A percentile compares a stretch with the other conserved stretches of the same genome.
Conservation (phyloP, 1,140 invertebrate species). For the Aleiodes sp. region DNA sequence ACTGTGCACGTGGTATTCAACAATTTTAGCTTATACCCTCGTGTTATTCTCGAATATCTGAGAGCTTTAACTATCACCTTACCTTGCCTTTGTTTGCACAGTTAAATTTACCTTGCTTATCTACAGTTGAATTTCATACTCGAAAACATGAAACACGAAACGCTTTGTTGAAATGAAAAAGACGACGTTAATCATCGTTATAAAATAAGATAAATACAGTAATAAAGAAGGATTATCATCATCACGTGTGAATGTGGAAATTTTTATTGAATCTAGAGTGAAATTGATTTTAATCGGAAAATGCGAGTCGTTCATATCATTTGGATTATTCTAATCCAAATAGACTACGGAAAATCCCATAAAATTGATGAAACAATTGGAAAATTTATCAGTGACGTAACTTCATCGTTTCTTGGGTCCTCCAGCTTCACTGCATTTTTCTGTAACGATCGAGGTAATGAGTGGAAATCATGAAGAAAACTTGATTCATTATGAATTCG, state of each 20-base stretch:
- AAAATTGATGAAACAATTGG: slow-evolving; percentile 26
- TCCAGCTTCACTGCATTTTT: slow-evolving; percentile 39
- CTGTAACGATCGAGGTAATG: slow-evolving; percentile 38
- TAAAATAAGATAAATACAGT: too few relatives aligned
- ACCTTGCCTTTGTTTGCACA: neutral
- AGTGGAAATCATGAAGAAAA: neutral
- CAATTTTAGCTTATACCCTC: neutral
- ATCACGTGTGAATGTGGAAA: too few relatives aligned
- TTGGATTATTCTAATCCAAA: neutral
- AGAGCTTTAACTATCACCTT: neutral
- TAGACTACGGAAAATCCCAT: neutral
- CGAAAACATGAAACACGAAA: neutral
- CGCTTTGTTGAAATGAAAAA: neutral
- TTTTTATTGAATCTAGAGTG: too few relatives aligned
- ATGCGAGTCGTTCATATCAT: slow-evolving; percentile 3
- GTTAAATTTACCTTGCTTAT: neutral
- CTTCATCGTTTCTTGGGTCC: slow-evolving; percentile 28
- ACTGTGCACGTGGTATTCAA: neutral
- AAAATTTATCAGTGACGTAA: slow-evolving; percentile 37
- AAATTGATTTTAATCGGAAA: too few relatives aligned
- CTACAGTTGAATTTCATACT: neutral
- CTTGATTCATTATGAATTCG: neutral
- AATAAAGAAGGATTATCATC: too few relatives aligned
- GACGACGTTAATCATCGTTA: neutral
- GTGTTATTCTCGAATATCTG: neutral